A percentile compares a stretch with the other conserved stretches of the same genome.
These are phyloP conservation scores for Eulemur macaco DNA, from an alignment of 2,113 vertebrate genomes.

Conservation along the genomic window DNA sequence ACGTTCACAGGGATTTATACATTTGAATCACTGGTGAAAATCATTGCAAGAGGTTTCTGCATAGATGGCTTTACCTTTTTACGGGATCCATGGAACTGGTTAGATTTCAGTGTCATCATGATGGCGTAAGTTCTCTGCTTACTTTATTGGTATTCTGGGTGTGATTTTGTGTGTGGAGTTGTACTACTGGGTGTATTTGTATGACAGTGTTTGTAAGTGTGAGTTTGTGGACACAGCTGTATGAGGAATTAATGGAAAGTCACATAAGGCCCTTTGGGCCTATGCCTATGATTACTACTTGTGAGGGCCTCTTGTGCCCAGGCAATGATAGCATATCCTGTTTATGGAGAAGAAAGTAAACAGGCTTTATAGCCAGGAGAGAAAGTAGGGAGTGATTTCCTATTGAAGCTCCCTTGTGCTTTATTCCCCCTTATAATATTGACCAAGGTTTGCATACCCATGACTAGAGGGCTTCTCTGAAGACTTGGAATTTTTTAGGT, in stretches of 20 bases:
- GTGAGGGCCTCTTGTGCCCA: neutral
- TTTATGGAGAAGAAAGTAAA: neutral
- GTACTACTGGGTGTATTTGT: neutral
- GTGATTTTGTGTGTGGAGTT: neutral
- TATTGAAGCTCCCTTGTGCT: neutral
- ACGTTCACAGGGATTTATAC: slow-evolving; percentile 99
- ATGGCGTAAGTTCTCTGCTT: slow-evolving; percentile 94
- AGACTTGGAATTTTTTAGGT: neutral
- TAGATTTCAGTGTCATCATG: slow-evolving; percentile 99
- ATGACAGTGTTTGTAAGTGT: neutral
- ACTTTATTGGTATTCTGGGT: neutral
- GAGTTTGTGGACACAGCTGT: neutral
- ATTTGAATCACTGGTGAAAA: slow-evolving; percentile 98
- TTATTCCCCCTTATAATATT: neutral
- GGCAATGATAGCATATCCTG: neutral
- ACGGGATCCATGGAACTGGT: slow-evolving; percentile 98
- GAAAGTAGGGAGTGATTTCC: neutral
- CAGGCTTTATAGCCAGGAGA: neutral
- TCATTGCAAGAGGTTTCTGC: slow-evolving; percentile 96
- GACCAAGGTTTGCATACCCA: neutral
- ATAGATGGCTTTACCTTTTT: slow-evolving; percentile 98
- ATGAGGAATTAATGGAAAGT: neutral
- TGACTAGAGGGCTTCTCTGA: neutral
- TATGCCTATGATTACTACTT: neutral
- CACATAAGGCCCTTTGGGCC: neutral